These are phyloP conservation scores for Peromyscus melanophrys DNA, from an alignment of 2,797 vertebrate genomes.

Conservation along the genomic window DNA sequence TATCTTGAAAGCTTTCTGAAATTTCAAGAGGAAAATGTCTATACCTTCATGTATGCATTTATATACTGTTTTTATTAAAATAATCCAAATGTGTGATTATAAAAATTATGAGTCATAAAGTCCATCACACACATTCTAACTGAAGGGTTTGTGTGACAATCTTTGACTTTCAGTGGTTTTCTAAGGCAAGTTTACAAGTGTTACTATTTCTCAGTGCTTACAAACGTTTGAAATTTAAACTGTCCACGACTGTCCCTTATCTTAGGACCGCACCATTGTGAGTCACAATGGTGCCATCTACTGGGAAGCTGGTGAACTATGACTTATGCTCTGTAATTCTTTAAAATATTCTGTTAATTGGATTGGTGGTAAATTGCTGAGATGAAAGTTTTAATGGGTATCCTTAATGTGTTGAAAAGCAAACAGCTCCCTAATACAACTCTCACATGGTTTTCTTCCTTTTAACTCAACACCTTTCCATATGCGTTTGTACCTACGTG, in stretches of 20 bases:
- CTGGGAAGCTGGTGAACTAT: conserved; percentile 34
- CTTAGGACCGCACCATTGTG: background rate
- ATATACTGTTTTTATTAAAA: background rate
- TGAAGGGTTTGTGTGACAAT: background rate
- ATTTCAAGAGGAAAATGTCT: background rate
- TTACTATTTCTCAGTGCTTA: background rate
- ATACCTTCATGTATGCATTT: background rate
- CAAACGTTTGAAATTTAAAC: conserved; percentile 10
- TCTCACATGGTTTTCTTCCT: background rate
- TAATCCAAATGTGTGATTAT: background rate
- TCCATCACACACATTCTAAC: background rate
- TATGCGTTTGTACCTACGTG: too few relatives aligned
- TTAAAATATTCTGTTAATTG: background rate
- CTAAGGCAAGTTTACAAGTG: background rate
- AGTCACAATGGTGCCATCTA: conserved; percentile 78
- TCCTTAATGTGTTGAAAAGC: background rate
- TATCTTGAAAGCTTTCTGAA: background rate
- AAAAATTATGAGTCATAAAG: background rate
- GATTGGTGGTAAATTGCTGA: background rate
- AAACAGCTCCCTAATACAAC: background rate
- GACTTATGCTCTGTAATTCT: background rate
- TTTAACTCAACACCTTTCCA: background rate
- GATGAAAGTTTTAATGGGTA: background rate
- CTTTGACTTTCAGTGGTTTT: background rate
- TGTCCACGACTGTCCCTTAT: background rate